These are phyloP conservation scores for Archilochus colubris DNA, from an alignment of 2,113 vertebrate genomes.

Conservation along the genomic window DNA sequence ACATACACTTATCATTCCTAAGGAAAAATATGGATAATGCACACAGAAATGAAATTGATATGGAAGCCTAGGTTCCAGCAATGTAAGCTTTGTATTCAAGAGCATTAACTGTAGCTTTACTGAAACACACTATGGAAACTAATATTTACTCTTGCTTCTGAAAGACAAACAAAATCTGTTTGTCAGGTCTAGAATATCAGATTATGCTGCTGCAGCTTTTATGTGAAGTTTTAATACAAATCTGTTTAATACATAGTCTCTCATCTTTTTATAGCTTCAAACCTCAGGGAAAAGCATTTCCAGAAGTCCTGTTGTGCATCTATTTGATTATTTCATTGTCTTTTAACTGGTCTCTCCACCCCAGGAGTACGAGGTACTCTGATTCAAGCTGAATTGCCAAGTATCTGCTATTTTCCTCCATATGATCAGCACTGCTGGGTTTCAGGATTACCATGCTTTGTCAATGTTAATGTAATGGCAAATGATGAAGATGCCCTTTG, in stretches of 20 bases:
- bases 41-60: background rate
- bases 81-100: constrained; percentile 29
- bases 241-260: background rate
- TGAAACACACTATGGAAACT: background rate
- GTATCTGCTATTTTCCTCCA: constrained; percentile 39
- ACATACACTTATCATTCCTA: background rate
- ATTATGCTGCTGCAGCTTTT: background rate
- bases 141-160: constrained; percentile 43
- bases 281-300: constrained; percentile 12
- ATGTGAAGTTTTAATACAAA: background rate
- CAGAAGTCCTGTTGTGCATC: constrained; percentile 42
- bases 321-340: constrained; percentile 60
- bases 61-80: background rate
- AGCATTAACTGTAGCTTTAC: constrained; percentile 26
- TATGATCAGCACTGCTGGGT: constrained; percentile 57
- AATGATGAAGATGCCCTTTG: constrained; percentile 77
- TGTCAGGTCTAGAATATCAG: background rate
- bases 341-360: constrained; percentile 40
- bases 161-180: constrained; percentile 42
- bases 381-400: constrained; percentile 38
- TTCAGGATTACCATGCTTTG: constrained; percentile 65
- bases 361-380: background rate
- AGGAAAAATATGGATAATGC: background rate
- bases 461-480: constrained; percentile 76
- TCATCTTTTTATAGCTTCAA: background rate